Evolutionary conservation across 2,797 vertebrate species (phyloP).

Genomic region (Lacerta bilineata): DNA sequence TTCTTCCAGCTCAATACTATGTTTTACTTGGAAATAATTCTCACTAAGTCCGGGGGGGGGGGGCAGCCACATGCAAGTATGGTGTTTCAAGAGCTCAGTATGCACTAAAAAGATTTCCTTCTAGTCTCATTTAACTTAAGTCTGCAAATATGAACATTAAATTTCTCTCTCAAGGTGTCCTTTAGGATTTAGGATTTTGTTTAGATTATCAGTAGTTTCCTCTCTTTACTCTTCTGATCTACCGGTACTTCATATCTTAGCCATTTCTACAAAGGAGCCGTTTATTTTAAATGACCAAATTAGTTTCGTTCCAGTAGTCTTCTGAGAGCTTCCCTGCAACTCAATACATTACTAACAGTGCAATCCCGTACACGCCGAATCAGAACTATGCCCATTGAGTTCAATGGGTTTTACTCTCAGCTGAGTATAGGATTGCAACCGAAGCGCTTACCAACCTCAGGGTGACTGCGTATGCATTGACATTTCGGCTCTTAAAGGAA

Average conservation of each 20-base stretch:
- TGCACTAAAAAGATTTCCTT: not conserved
- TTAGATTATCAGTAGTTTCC: too few relatives aligned
- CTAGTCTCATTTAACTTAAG: not conserved
- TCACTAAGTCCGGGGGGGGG: not conserved
- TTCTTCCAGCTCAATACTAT: not conserved
- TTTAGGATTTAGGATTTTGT: too few relatives aligned
- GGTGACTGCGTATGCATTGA: not conserved
- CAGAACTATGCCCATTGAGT: not conserved
- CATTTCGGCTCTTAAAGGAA: too few relatives aligned
- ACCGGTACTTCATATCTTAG: too few relatives aligned
- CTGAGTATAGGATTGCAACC: not conserved
- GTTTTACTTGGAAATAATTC: not conserved
- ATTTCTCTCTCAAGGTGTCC: not conserved
- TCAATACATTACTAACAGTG: not conserved
- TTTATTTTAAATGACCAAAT: conserved; percentile 8
- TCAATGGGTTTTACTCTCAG: not conserved
- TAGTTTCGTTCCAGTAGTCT: not conserved
- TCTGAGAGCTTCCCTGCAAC: not conserved
- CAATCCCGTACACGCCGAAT: not conserved
- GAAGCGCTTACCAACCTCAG: not conserved
- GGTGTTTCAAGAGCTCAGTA: not conserved
- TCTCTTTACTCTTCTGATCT: too few relatives aligned
- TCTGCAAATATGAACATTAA: not conserved
- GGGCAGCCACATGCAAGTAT: not conserved
- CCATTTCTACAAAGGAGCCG: not conserved